A percentile compares a stretch with the other conserved stretches of the same genome.
phyloP scores from a whole-genome alignment of 2,113 vertebrate genomes.

The Coryphaenoides rupestris region DNA sequence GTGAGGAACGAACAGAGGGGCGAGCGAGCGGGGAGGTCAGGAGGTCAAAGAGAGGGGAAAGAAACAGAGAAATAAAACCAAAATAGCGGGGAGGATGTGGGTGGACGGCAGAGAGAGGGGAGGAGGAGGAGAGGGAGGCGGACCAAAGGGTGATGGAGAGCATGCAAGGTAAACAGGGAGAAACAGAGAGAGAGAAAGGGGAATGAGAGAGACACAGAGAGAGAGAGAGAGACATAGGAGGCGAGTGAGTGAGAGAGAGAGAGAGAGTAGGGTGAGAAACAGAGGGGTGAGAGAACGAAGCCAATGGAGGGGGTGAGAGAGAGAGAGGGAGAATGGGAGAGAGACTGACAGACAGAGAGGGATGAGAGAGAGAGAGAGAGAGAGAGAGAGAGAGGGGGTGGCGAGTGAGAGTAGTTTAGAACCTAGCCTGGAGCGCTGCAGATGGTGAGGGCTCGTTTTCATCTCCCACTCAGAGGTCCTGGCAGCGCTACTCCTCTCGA shows the following conservation, averaged over 20 bases:
- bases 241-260: background rate
- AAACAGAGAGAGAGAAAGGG: conserved; percentile 4
- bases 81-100: conserved; percentile 3
- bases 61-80: background rate
- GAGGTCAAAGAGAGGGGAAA: no score
- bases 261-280: no score
- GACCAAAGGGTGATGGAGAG: background rate
- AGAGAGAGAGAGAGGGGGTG: conserved; percentile 50
- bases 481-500: conserved; percentile 55
- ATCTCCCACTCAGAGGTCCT: conserved; percentile 59
- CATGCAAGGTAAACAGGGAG: conserved; percentile 15
- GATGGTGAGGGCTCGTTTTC: conserved; percentile 59
- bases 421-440: conserved; percentile 61
- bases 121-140: conserved; percentile 7
- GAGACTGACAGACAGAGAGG: no score
- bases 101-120: background rate
- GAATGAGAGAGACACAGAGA: no score
- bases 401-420: conserved; percentile 60
- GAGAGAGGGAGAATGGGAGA: conserved; percentile 31
- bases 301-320: conserved; percentile 31
- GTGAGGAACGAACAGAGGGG: no score
- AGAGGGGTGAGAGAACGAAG: conserved; percentile 30
- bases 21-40: background rate
- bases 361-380: no score
- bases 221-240: conserved; percentile 21